These are phyloP conservation scores for Brachyopa scutellaris DNA, from an alignment of 2,888 invertebrate genomes.

Conservation along the genomic window DNA sequence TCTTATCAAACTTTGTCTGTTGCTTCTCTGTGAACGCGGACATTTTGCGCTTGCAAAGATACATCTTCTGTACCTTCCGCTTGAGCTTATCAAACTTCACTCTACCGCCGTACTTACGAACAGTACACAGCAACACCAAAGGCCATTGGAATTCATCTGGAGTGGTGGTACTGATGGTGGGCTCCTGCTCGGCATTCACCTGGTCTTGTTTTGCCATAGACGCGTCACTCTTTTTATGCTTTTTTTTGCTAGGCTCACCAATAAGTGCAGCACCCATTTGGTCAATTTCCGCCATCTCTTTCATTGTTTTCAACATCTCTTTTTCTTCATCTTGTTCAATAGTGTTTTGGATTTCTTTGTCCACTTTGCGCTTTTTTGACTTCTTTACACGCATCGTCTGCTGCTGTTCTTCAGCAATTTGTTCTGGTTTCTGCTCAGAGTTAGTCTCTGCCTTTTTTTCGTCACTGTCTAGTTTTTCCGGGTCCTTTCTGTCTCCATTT, in stretches of 20 bases:
- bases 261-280: background rate
- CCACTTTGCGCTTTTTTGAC: slow-evolving; percentile 81
- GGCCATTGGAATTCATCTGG: slow-evolving; percentile 76
- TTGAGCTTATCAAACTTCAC: slow-evolving; percentile 86
- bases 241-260: slow-evolving; percentile 49
- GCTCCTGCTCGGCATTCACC: slow-evolving; percentile 44
- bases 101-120: slow-evolving; percentile 40
- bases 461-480: slow-evolving; percentile 1
- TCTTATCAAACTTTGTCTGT: slow-evolving; percentile 86
- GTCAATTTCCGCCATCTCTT: slow-evolving; percentile 4
- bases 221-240: slow-evolving; percentile 39
- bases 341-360: slow-evolving; percentile 78
- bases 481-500: slow-evolving; percentile 2
- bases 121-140: slow-evolving; percentile 9
- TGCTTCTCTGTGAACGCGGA: slow-evolving; percentile 81
- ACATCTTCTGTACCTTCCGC: slow-evolving; percentile 88
- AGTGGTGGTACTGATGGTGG: slow-evolving; percentile 54
- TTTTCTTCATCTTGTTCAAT: slow-evolving; percentile 79
- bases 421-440: slow-evolving; percentile 34
- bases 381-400: slow-evolving; percentile 34
- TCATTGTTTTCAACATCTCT: slow-evolving; percentile 18
- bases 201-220: slow-evolving; percentile 78
- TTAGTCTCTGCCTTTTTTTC: slow-evolving; percentile 71
- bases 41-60: slow-evolving; percentile 80
- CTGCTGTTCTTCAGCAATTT: background rate